Percentiles rank a stretch among this genome's conserved stretches.
Conservation (phyloP, 1,140 invertebrate species). For the Andricus grossulariae region DNA sequence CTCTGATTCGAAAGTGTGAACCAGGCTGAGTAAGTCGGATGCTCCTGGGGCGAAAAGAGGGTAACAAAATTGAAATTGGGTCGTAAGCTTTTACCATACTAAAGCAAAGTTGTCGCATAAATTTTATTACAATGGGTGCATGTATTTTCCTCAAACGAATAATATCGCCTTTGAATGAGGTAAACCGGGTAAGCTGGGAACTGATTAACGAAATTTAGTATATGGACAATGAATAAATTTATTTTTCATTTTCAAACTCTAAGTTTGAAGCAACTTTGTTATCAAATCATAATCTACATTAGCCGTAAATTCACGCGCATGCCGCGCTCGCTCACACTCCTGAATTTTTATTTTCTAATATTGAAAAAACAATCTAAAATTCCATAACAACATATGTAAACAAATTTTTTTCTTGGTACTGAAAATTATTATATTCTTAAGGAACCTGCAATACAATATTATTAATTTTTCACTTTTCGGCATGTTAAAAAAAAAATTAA, state of each 20-base stretch:
- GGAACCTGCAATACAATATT: too few relatives aligned
- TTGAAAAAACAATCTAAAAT: too few relatives aligned
- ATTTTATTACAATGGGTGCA: conserved; percentile 8
- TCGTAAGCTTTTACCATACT: conserved; percentile 3
- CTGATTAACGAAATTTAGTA: not conserved
- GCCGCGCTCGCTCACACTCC: too few relatives aligned
- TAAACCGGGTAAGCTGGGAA: not conserved
- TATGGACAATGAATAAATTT: not conserved
- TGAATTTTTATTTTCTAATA: too few relatives aligned
- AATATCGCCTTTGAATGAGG: not conserved
- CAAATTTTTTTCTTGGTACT: too few relatives aligned
- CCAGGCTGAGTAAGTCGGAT: not conserved
- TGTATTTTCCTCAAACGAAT: not conserved
- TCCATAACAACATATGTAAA: too few relatives aligned
- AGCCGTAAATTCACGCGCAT: too few relatives aligned
- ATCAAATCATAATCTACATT: too few relatives aligned
- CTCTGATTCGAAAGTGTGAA: conserved; percentile 8
- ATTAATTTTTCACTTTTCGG: too few relatives aligned
- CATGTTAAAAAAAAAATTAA: too few relatives aligned
- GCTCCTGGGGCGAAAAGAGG: conserved; percentile 8
- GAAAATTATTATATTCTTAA: too few relatives aligned
- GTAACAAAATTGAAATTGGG: conserved; percentile 20
- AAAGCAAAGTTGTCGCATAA: not conserved
- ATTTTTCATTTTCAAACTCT: not conserved
- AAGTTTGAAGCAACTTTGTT: not conserved